phyloP scores from a whole-genome alignment of 64 coral and sea anemone genomes.

The Montipora cactus region DNA sequence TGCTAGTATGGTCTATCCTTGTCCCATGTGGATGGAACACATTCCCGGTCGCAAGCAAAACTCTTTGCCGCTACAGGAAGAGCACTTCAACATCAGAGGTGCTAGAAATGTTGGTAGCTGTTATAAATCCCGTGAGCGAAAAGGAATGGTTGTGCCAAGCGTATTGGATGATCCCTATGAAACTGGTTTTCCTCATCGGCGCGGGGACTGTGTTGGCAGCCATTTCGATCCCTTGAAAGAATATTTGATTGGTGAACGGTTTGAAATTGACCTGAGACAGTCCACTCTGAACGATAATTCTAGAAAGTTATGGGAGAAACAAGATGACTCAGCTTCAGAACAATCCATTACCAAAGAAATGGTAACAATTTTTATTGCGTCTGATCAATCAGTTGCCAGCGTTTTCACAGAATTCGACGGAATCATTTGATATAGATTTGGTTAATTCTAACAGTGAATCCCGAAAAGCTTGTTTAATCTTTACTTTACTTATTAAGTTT shows the following conservation, averaged over 20 bases:
- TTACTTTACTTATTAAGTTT: too few relatives aligned
- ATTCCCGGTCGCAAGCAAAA: background rate
- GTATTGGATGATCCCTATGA: background rate
- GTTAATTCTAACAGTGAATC: too few relatives aligned
- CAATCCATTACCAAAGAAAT: background rate
- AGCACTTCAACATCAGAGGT: background rate
- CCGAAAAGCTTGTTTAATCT: too few relatives aligned
- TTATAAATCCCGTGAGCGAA: background rate
- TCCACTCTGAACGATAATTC: background rate
- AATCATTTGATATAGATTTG: too few relatives aligned
- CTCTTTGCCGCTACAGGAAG: background rate
- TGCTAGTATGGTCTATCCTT: background rate
- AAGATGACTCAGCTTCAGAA: background rate
- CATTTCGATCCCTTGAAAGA: background rate
- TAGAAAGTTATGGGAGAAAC: background rate
- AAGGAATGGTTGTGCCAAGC: background rate
- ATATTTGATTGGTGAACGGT: background rate
- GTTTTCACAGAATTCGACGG: too few relatives aligned
- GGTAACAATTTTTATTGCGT: background rate
- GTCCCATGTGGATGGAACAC: background rate
- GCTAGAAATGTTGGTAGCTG: background rate
- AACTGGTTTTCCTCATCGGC: background rate
- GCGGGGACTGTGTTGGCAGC: background rate
- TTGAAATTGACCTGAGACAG: background rate
- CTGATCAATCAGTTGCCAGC: too few relatives aligned